A percentile compares a stretch with the other conserved stretches of the same genome.
phyloP scores from a whole-genome alignment of 2,888 invertebrate genomes.

The Toxonevra muliebris region DNA sequence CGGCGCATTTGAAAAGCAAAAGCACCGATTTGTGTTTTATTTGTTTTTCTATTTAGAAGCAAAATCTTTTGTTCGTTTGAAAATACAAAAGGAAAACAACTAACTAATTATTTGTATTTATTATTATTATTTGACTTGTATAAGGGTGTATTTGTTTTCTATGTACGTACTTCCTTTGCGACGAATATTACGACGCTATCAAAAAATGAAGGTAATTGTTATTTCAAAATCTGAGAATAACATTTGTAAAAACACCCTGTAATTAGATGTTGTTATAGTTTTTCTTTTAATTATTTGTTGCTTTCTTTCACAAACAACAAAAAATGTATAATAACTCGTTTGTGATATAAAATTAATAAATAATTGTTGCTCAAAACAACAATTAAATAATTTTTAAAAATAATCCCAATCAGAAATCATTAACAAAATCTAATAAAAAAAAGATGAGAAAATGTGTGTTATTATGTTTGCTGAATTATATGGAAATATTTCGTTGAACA shows the following conservation, averaged over 20 bases:
- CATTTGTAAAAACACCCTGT: background rate
- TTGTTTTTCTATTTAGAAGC: background rate
- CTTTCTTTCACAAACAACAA: background rate
- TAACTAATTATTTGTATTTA: background rate
- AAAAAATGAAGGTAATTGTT: background rate
- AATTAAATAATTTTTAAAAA: background rate
- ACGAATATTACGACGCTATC: background rate
- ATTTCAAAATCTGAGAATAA: too few relatives aligned
- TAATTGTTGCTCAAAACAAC: slow-evolving; percentile 8
- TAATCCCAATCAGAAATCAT: too few relatives aligned
- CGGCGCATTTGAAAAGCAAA: too few relatives aligned
- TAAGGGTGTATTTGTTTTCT: too few relatives aligned
- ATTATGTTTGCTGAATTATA: too few relatives aligned
- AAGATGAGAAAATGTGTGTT: too few relatives aligned
- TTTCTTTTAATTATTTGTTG: background rate
- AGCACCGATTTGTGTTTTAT: too few relatives aligned
- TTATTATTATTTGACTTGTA: too few relatives aligned
- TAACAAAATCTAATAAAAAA: too few relatives aligned
- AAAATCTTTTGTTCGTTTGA: background rate
- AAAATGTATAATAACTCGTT: too few relatives aligned
- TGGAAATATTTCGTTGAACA: too few relatives aligned
- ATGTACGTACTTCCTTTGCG: too few relatives aligned
- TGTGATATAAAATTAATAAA: background rate
- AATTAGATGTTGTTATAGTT: slow-evolving; percentile 4
- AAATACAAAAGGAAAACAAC: background rate